Evolutionary conservation across 2,113 vertebrate genomes (phyloP), one percentile per base, ranked within the genome.

Genomic region (Nibea albiflora): DNA sequence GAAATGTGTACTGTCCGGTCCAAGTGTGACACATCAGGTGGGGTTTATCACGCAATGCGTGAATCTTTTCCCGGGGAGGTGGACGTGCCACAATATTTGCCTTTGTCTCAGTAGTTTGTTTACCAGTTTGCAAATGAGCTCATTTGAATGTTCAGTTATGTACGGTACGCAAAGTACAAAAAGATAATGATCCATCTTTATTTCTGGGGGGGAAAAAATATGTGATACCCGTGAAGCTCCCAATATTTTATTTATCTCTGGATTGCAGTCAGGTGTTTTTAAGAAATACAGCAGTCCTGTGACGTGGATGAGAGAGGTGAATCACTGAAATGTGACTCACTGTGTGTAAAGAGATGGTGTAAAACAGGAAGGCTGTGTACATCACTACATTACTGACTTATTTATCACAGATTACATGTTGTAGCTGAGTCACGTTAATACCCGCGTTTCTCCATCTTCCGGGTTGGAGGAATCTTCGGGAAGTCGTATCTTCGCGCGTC

Each of bases 241-340:
- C 12, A 26, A 3, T 31, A 44, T 26, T 39, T 49, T 44, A 67
- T 75, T 53, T 22, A 31, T 2, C n/a, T 50, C 26, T 44, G 49
- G 17, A n/a, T 26, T 16, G 7, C 11, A 10, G 22, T 3, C 73
- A 63, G 24, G 4, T 49, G 5, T 7, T 11, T 11, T 50, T 19
- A 24, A 42, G 1, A 39, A 56, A 26, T 12, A 26, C 16, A 53
- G 49, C 7, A 8, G 16, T 47, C 24, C 2, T 6, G n/a, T 86
- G 87, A 85, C 80, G 77, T 66, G 39, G 7, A 22, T 4, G 1
- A 7, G 22, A 20, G 24, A n/a, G 9, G 10, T 90, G 82, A 90
- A 56, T 90, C 81, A 90, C 22, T 2, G 20, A 24, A n/a, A 56
- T 16, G 20, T 79, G 82, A 85, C 24, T 88, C 65, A 26, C 3